These are phyloP conservation scores for Hemiscyllium ocellatum DNA, from an alignment of 2,113 vertebrate species.

Conservation along the genomic window DNA sequence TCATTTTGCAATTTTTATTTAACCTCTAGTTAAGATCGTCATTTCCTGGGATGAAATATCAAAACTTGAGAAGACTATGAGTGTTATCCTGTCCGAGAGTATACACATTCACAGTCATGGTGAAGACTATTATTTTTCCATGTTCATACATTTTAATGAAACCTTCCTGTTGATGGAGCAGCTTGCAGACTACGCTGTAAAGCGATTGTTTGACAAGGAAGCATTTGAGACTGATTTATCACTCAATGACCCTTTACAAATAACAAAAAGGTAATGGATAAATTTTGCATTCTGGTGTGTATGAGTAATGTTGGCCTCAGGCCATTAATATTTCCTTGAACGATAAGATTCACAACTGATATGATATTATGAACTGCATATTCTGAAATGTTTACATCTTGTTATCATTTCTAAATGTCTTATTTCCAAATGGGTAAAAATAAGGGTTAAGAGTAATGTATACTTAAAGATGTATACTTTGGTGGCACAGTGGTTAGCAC, in stretches of 20 bases:
- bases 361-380: not conserved
- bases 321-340: not conserved
- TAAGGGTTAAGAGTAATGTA: not conserved
- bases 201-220: conserved; percentile 94
- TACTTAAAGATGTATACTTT: not conserved
- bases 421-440: not conserved
- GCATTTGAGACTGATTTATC: conserved; percentile 76
- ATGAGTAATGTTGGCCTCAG: not conserved
- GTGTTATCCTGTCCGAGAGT: conserved; percentile 84
- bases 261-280: conserved; percentile 79
- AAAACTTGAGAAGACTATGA: conserved; percentile 84
- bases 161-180: conserved; percentile 94
- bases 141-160: conserved; percentile 90
- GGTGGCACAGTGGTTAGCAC: no score
- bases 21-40: conserved; percentile 78
- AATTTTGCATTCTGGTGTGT: not conserved
- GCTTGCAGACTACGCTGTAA: conserved; percentile 80
- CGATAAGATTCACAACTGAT: not conserved
- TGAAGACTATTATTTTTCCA: conserved; percentile 91
- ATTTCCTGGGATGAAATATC: conserved; percentile 92
- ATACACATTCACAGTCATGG: conserved; percentile 78
- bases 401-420: not conserved
- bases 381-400: not conserved
- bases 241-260: conserved; percentile 78
- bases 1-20: conserved; percentile 20